Evolutionary conservation across 2,797 vertebrate species (phyloP).

Genomic region (Amblyraja radiata): DNA sequence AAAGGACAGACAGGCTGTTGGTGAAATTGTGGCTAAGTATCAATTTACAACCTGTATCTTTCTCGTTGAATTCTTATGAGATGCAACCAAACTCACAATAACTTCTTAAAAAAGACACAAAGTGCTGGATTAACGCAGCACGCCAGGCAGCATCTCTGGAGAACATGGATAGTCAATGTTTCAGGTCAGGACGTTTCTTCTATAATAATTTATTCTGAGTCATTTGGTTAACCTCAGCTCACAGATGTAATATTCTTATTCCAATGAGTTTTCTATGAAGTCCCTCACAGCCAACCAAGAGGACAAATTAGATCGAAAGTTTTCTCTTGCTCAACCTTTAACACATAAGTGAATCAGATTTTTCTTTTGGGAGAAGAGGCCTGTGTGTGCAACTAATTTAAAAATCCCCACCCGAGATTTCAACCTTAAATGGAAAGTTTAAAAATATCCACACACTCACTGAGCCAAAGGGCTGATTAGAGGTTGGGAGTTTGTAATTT

Average conservation of each 20-base stretch:
- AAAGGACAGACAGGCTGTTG: too few species aligned
- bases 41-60: background rate
- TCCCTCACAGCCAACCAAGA: background rate
- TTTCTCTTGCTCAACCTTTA: background rate
- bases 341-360: background rate
- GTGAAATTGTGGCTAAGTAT: too few species aligned
- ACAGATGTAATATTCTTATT: background rate
- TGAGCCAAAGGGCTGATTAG: background rate
- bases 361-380: background rate
- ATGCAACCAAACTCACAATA: background rate
- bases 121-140: too few species aligned
- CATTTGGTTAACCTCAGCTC: background rate
- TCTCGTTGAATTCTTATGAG: background rate
- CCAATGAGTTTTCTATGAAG: slow-evolving; percentile 7
- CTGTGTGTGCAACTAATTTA: background rate
- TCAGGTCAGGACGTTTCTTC: too few species aligned
- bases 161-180: too few species aligned
- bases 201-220: too few species aligned
- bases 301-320: background rate
- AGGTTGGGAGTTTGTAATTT: background rate
- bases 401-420: background rate
- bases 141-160: too few species aligned
- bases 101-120: background rate
- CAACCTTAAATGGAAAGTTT: background rate
- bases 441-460: background rate